Conservation (phyloP, 1,140 invertebrate genomes). For the Elymnias hypermnestra region DNA sequence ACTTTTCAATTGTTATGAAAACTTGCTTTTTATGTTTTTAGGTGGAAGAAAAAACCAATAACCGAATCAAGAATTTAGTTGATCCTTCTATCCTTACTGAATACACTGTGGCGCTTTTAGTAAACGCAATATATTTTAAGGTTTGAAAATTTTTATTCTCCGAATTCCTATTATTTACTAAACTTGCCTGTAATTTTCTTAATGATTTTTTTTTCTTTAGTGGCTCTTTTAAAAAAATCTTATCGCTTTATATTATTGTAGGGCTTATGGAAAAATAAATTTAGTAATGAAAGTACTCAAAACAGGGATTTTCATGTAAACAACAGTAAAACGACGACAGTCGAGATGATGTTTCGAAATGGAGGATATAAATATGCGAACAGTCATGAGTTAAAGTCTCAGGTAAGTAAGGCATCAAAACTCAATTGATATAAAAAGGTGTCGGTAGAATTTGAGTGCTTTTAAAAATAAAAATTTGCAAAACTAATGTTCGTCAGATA, state of each 20-base stretch:
- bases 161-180: no score
- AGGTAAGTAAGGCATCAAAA: no score
- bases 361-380: constrained; percentile 26
- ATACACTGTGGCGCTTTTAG: constrained; percentile 78
- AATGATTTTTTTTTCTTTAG: no score
- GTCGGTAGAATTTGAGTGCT: no score
- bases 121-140: constrained; percentile 34
- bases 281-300: constrained; percentile 16
- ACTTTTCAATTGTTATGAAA: background rate
- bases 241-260: no score
- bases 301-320: constrained; percentile 34
- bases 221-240: no score
- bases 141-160: no score
- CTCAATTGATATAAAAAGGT: no score
- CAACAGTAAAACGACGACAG: constrained; percentile 29
- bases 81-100: constrained; percentile 63
- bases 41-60: constrained; percentile 81
- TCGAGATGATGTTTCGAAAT: constrained; percentile 29
- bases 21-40: constrained; percentile 6
- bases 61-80: constrained; percentile 82
- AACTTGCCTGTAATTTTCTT: no score
- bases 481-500: no score
- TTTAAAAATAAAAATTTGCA: no score
- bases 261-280: constrained; percentile 2
- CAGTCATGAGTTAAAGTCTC: constrained; percentile 31